Base-by-base conservation (phyloP, 2,888 invertebrate genomes). In the Conomelus anceps region DNA sequence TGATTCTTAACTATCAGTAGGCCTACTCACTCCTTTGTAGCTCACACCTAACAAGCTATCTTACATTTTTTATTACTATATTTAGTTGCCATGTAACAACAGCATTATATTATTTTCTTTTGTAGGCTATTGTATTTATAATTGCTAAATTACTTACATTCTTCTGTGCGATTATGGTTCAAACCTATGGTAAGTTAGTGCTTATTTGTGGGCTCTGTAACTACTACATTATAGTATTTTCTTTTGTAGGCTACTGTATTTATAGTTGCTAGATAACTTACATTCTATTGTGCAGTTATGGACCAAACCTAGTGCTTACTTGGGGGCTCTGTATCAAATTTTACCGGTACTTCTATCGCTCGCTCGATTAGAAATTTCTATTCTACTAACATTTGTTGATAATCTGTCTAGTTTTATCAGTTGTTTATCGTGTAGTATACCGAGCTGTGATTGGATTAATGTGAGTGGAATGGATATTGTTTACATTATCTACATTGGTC, bases 391-490 rank as follows among this genome's bases (percentile, higher is more conserved):
- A 63, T n/a, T 63, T 63, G 63, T n/a, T 63, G 63, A 63, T 63
- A 63, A n/a, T 63, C 63, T 63, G 20, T 1, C 34, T 34, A 34
- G 34, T 17, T 20, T 63, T 63, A 13, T 34, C n/a, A n/a, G 63
- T 63, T 1, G 63, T 63, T 11, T 34, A n/a, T 63, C 20, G 63
- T 17, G 13, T 34, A 34, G 6, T 1, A 34, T 34, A 6, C 20
- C 86, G 23, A 86, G 29, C 24, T 86, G 29, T 26, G 86, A 23
- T 86, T 86, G 86, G n/a, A 84, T 84, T 84, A 84, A 84, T 84
- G 22, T 84, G 7, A 84, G n/a, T 11, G n/a, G 86, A 86, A 86
- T 63, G 63, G 63, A 63, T 63, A 63, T 63, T 63, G 63, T 63
- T 63, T 63, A 63, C 63, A 63, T n/a, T n/a, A n/a, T 63, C 63